Evolutionary conservation across 2,113 vertebrate genomes (phyloP).

Genomic region (Athene cunicularia): DNA sequence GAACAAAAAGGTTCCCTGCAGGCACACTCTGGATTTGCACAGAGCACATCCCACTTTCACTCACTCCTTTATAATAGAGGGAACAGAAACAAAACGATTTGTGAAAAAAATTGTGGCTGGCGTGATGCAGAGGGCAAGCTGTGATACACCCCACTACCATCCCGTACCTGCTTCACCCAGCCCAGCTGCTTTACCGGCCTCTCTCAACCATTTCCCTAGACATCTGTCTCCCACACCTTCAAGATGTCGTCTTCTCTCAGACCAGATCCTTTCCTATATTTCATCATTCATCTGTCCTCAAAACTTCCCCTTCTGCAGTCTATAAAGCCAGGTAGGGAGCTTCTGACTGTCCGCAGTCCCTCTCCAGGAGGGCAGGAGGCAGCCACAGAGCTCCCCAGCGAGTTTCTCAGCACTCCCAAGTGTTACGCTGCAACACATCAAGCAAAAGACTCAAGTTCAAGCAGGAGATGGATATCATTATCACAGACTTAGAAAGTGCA

Average conservation of each 20-base stretch:
- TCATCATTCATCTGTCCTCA: background rate
- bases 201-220: background rate
- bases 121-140: background rate
- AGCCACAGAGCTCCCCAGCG: background rate
- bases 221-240: background rate
- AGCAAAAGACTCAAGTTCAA: background rate
- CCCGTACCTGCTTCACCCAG: background rate
- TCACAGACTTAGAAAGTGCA: background rate
- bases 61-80: background rate
- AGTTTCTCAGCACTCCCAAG: background rate
- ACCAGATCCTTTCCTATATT: background rate
- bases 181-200: background rate
- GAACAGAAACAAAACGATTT: background rate
- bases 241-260: background rate
- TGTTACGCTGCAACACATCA: background rate
- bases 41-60: background rate
- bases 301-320: background rate
- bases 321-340: background rate
- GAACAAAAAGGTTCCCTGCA: background rate
- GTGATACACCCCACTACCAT: background rate
- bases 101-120: background rate
- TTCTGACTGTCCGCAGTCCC: background rate
- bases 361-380: background rate
- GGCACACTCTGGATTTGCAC: background rate
- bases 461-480: background rate